Evolutionary conservation across 2,113 vertebrate species (phyloP), one percentile per base, ranked within the genome.

Genomic region (Leptobrachium ailaonicum): DNA sequence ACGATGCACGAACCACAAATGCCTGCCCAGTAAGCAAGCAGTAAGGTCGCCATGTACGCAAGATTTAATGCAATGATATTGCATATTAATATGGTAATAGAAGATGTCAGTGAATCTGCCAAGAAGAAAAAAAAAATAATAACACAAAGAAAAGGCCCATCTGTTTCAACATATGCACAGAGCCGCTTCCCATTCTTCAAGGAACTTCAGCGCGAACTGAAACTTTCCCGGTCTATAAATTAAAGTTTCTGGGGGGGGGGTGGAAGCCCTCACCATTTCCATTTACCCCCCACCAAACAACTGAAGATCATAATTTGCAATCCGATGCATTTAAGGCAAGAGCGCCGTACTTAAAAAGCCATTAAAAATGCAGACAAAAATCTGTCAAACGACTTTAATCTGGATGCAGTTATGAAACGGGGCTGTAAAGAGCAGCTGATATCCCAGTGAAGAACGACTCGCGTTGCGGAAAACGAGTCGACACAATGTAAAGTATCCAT

Each of bases 131-230:
- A 8, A 50, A 42, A 73, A 74, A 73, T 73, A 66, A 60, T 66
- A 73, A 54, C 67, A 47, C 54, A 58, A 41, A 62, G 64, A 71
- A 80, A 64, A 47, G 56, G 47, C 43, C 79, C 79, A 80, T 80
- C 79, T 80, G 79, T 80, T 66, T 69, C 79, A 62, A 50, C 79
- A 69, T 80, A 80, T 75, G 79, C n/a, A 69, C 50, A 41, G 54
- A 62, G 73, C 62, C 32, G 12, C 53, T n/a, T 45, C 11, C 73
- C 53, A 74, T 67, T 73, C 70, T 80, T 80, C 70, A 73, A 80
- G 60, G n/a, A 72, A 72, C 77, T 43, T 14, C 6, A 2, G 44
- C 45, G 50, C 45, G 74, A 54, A 68, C 67, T 53, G 13, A 66
- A 66, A 58, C n/a, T 43, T 60, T 69, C 45, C 13, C 41, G 20